Base-by-base conservation (phyloP, 2,113 vertebrate species). In the Oceanodroma tethys region DNA sequence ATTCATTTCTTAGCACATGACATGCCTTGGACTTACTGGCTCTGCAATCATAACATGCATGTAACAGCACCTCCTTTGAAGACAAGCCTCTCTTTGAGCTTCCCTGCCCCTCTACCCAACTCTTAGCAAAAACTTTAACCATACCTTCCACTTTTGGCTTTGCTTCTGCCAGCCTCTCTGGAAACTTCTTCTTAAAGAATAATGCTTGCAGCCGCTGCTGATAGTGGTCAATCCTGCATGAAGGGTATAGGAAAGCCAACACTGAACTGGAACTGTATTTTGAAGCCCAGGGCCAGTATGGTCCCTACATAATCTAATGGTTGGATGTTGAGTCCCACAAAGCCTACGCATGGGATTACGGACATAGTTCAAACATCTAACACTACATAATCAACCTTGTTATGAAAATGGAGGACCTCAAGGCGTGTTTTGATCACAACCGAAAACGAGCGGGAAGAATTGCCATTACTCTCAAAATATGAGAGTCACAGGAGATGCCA, bases 171-270 rank as follows among this genome's bases (percentile, higher is more conserved):
- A 99, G 96, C 47, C 99, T 98, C 96, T 99, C 99, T 55, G 99
- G 99, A 95, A 99, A 99, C 96, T 99, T 99, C 98, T 99, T 99
- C 98, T 99, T 99, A 81, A 99, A 99, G 98, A 99, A 99, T 38
- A 99, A 98, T 40, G 99, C 99, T 96, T 99, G 99, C 25, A 99
- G 98, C n/a, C 99, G 97, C 79, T 99, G 99, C 92, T 99, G 99
- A 91, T 99, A 99, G 96, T 99, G 99, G 97, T 99, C 99, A 23
- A 99, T 99, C 98, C 99, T 99, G 96, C 30, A 80, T 13, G 60
- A 82, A 81, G 45, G 55, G 56, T 20, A 95, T 40, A 19, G 21
- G 56, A 82, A 90, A 52, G 3, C 7, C 78, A 91, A 85, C 43
- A 85, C 16, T 95, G 73, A 96, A 56, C 26, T 68, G 27, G 38